Base-by-base conservation (phyloP, 2,797 vertebrate genomes). In the Macroramphosus scolopax region DNA sequence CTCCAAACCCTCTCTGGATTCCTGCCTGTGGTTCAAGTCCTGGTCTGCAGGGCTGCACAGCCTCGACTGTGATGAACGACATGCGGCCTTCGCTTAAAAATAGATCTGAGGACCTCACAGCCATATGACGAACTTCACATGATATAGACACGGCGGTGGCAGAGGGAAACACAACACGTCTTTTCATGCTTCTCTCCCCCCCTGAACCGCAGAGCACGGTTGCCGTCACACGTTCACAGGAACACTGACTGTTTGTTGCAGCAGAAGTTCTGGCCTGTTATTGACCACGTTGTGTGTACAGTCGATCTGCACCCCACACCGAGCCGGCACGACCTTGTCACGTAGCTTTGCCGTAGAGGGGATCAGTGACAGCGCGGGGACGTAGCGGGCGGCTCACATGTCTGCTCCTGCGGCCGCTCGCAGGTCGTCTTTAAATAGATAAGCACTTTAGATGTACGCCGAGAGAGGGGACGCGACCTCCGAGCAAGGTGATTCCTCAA, bases 341-440 rank as follows among this genome's bases (percentile, higher is more conserved):
- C 51, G 4, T 56, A 63, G 71, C 77, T 70, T 71, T 77, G 57
- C 75, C 64, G 36, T 49, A 58, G 77, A 76, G 46, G 85, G 85
- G 86, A 89, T 90, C 84, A 78, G 79, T 88, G 77, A 77, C 75
- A 33, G 72, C 63, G 68, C 44, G 20, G 50, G 43, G 68, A 68
- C 43, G 31, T n/a, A 39, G n/a, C 47, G 7, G 48, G 58, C 60
- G 51, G 79, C 89, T 89, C 84, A 65, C 67, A 78, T 85, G 68
- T 82, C 84, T 69, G 50, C 60, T 68, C 53, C 51, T 38, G 29
- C 67, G 60, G 59, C 42, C 25, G 55, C 78, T 71, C 64, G 72
- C 82, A 59, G 65, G 51, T 47, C 50, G 44, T 81, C 87, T 88
- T 89, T 90, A 88, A 92, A 91, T 89, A 91, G 90, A 90, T 89